phyloP scores from a whole-genome alignment of 1,140 invertebrate genomes.

The Ptiloglossa arizonensis region DNA sequence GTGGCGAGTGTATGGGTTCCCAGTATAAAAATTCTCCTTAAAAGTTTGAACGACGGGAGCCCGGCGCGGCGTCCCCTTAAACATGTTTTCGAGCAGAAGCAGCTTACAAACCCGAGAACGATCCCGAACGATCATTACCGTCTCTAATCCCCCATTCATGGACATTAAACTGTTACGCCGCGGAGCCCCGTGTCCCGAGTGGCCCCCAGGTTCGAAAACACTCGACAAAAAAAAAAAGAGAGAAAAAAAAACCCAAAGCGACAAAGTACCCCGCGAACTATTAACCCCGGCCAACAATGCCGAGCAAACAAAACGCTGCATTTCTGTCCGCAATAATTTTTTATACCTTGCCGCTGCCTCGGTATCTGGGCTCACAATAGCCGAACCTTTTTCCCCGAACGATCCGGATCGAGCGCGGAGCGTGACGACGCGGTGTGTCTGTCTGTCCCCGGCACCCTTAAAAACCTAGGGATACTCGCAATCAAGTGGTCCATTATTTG shows the following conservation, averaged over 20 bases:
- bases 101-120: conserved; percentile 25
- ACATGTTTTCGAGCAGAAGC: conserved; percentile 23
- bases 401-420: conserved; percentile 49
- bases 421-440: conserved; percentile 50
- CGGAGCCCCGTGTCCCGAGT: not conserved
- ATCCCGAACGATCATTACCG: conserved; percentile 43
- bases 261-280: conserved; percentile 47
- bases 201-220: conserved; percentile 22
- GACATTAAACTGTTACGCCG: conserved; percentile 45
- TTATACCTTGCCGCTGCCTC: conserved; percentile 40
- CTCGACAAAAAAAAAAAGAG: conserved; percentile 34
- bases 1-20: too few species aligned
- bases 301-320: conserved; percentile 54
- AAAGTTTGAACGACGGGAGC: not conserved
- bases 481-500: conserved; percentile 72
- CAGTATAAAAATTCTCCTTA: conserved; percentile 14
- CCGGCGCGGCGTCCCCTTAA: not conserved
- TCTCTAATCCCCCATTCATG: conserved; percentile 47
- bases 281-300: conserved; percentile 59
- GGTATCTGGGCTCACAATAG: conserved; percentile 31
- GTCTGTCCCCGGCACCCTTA: conserved; percentile 43
- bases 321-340: conserved; percentile 65
- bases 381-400: conserved; percentile 39
- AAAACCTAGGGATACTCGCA: conserved; percentile 58
- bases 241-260: conserved; percentile 25